Base-by-base conservation (phyloP, 2,888 invertebrate genomes). In the Gandaritis pyraliata region DNA sequence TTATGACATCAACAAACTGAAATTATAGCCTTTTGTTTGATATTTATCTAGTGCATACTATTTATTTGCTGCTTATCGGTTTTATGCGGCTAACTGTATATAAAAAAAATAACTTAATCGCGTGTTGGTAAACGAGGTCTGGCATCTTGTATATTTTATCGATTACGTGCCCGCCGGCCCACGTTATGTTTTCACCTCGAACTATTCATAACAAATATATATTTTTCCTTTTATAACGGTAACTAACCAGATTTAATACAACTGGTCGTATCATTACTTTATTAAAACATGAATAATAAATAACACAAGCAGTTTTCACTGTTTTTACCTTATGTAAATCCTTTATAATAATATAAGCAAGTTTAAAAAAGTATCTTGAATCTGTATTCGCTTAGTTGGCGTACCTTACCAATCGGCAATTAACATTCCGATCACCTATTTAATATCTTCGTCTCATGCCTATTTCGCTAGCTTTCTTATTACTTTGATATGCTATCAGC, bases 61-160 rank as follows among this genome's bases (percentile, higher is more conserved):
- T 64, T 60, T 64, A 48, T 62, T 64, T 68, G 56, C 55, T 58
- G 69, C 69, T 74, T 76, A 75, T 76, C 74, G 68, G 69, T 65
- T 54, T 65, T 72, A 58, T 52, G 45, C 51, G 57, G 65, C 70
- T 70, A 61, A 58, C 56, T 61, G 57, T 66, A 66, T 66, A 65
- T 71, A 65, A 72, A 70, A n/a, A 62, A 51, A 56, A 67, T 55
- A 61, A 66, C 59, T 68, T 64, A 72, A 79, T 81, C 68, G 81
- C 80, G 77, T 83, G 82, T 76, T 76, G 69, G 67, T 69, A 71
- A 77, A 77, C 74, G 76, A 76, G 77, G 75, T 77, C 74, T 82
- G 69, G 68, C 76, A 73, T 80, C 74, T 82, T 69, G 68, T 77
- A 73, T 80, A 74, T 76, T 75, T 72, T 78, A 83, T 82, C 77